These are phyloP conservation scores for Pherbina coryleti DNA, from an alignment of 2,888 invertebrate species.

Conservation along the genomic window DNA sequence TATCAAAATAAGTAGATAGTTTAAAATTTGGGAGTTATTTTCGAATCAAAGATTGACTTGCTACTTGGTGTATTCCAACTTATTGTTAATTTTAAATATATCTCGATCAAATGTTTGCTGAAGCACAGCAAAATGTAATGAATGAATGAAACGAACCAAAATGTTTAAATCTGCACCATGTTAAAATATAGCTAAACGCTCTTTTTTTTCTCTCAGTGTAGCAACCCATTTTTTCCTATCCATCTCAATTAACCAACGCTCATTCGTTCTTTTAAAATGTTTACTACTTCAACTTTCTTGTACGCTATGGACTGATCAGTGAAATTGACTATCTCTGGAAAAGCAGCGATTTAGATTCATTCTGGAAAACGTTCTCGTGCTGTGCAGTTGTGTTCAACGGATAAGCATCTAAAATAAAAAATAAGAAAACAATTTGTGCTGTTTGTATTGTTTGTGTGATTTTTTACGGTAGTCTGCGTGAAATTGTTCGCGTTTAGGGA, in stretches of 20 bases:
- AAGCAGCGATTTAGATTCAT: slow-evolving; percentile 24
- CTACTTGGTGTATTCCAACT: no score
- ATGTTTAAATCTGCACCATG: no score
- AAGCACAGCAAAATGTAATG: no score
- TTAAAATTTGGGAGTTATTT: no score
- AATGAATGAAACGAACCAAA: no score
- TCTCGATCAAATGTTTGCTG: no score
- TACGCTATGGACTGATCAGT: slow-evolving; percentile 1
- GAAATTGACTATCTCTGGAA: slow-evolving; percentile 33
- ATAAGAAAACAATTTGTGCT: no score
- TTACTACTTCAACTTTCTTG: slow-evolving; percentile 27
- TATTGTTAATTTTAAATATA: no score
- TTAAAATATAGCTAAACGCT: no score
- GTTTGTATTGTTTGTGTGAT: neutral
- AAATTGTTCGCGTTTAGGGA: slow-evolving; percentile 25
- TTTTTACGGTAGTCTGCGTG: neutral
- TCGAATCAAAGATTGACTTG: no score
- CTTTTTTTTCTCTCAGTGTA: neutral
- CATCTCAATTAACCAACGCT: slow-evolving; percentile 17
- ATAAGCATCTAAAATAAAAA: neutral
- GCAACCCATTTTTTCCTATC: neutral
- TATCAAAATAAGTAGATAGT: no score
- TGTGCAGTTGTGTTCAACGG: slow-evolving; percentile 27
- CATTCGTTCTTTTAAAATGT: slow-evolving; percentile 11
- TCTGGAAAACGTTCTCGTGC: slow-evolving; percentile 35